Conservation (phyloP, 2,797 vertebrate species). For the Loris lydekkerianus region DNA sequence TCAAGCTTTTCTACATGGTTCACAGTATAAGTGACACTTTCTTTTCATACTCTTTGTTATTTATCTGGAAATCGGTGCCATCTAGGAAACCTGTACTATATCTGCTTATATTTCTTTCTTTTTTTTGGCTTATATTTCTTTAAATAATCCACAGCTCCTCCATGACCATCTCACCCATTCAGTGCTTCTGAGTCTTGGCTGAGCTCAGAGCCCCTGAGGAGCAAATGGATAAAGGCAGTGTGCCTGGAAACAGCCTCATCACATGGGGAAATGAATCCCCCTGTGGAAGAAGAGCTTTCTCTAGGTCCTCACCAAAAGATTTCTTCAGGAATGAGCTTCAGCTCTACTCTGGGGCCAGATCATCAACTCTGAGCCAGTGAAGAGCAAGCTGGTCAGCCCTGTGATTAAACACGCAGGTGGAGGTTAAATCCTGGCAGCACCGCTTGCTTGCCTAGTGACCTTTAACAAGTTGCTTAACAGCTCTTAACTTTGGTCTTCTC, state of each 20-base stretch:
- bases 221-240: not conserved
- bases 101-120: not conserved
- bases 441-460: not conserved
- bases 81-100: not conserved
- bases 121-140: not conserved
- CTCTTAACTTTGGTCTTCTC: slow-evolving; percentile 29
- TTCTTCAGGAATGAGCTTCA: not conserved
- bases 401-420: not conserved
- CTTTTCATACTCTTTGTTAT: not conserved
- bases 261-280: not conserved
- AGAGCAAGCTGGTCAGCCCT: not conserved
- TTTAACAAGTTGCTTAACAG: slow-evolving; percentile 15
- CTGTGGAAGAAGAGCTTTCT: slow-evolving; percentile 33
- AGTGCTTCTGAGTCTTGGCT: not conserved
- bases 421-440: not conserved
- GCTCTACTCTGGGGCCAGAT: not conserved
- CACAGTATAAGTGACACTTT: not conserved
- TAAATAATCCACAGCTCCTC: not conserved
- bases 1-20: not conserved
- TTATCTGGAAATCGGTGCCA: not conserved
- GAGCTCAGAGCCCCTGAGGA: not conserved
- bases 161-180: not conserved
- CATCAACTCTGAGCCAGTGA: not conserved
- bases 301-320: not conserved
- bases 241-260: not conserved